Evolutionary conservation across 2,888 invertebrate species (phyloP).

Genomic region (Pteria penguin): DNA sequence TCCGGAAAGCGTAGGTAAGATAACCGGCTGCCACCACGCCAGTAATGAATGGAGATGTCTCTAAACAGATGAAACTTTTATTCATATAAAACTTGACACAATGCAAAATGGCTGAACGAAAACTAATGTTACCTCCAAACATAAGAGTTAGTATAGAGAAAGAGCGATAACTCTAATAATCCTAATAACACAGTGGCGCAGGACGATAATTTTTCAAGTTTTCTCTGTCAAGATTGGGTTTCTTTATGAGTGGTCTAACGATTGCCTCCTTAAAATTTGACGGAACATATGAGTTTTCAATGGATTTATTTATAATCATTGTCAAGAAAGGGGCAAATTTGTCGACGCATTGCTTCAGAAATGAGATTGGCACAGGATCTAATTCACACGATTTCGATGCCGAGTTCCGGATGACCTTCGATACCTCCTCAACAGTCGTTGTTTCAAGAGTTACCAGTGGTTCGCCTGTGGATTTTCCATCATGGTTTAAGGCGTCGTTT

Average conservation of each 20-base stretch:
- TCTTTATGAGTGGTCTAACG: conserved; percentile 10
- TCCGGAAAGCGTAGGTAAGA: no score
- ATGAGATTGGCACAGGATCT: background rate
- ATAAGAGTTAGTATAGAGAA: no score
- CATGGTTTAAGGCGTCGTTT: no score
- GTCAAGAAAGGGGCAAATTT: background rate
- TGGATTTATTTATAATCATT: conserved; percentile 8
- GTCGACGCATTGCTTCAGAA: conserved; percentile 11
- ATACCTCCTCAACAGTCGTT: background rate
- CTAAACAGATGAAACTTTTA: no score
- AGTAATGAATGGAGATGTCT: no score
- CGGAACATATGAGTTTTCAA: background rate
- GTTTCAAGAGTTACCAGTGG: background rate
- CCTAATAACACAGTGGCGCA: no score
- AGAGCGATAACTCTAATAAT: no score
- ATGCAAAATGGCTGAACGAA: no score
- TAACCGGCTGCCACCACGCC: no score
- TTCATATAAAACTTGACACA: no score
- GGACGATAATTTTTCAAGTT: conserved; percentile 22
- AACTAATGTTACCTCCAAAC: no score
- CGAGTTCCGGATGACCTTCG: background rate
- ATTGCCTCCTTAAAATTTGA: conserved; percentile 17
- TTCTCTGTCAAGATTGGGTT: conserved; percentile 8
- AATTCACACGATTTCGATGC: background rate
- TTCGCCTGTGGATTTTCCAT: background rate